Conservation (phyloP, 2,888 invertebrate species). For the Agapetus fuscipes region DNA sequence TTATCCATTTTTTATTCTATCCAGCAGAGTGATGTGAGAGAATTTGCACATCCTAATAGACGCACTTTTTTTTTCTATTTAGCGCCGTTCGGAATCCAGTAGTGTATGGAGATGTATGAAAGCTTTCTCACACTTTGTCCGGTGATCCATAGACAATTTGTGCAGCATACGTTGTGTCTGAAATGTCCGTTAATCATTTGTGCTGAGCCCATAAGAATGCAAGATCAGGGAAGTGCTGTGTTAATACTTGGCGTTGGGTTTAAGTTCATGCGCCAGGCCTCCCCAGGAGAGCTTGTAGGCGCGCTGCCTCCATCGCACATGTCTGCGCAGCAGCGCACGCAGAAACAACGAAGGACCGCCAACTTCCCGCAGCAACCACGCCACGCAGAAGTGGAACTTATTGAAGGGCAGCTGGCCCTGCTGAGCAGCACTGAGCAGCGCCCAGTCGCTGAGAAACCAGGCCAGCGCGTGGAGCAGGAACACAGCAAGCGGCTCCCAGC, state of each 20-base stretch:
- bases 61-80: too few species aligned
- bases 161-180: too few species aligned
- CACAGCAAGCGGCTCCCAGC: constrained; percentile 84
- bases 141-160: too few species aligned
- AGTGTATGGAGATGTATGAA: too few species aligned
- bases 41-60: too few species aligned
- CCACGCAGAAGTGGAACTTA: constrained; percentile 88
- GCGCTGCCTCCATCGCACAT: constrained; percentile 89
- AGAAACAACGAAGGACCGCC: constrained; percentile 84
- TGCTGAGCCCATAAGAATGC: too few species aligned
- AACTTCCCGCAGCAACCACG: constrained; percentile 90
- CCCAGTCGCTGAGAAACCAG: constrained; percentile 96
- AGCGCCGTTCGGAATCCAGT: too few species aligned
- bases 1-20: too few species aligned
- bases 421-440: constrained; percentile 80
- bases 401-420: constrained; percentile 89
- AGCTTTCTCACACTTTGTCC: too few species aligned
- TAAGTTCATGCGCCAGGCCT: constrained; percentile 84
- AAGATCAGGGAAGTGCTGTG: too few species aligned
- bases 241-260: constrained; percentile 60
- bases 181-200: too few species aligned
- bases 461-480: constrained; percentile 84
- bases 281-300: constrained; percentile 92
- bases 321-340: constrained; percentile 76
- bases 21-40: too few species aligned